A percentile compares a stretch with the other conserved stretches of the same genome.
phyloP scores from a whole-genome alignment of 2,113 vertebrate genomes.

The Pygoscelis adeliae region DNA sequence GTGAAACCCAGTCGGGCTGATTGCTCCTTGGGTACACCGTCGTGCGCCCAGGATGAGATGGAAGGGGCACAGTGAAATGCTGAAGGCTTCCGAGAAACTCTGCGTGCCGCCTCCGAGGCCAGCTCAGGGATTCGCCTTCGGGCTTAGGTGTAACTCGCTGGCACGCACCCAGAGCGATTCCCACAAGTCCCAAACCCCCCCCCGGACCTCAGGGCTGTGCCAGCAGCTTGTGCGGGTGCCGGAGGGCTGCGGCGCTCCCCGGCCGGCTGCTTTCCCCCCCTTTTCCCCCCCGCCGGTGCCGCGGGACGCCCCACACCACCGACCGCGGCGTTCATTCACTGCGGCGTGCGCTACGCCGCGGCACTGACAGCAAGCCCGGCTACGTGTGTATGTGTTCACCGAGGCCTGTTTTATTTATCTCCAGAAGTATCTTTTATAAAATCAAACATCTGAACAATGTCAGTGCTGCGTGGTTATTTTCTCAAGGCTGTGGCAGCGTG shows the following conservation, averaged over 20 bases:
- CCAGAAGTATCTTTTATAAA: not conserved
- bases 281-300: fast-evolving
- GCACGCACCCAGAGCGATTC: not conserved
- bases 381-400: fast-evolving
- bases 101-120: not conserved
- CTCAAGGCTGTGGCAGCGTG: not conserved
- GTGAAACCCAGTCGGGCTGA: not conserved
- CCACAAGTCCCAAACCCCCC: not conserved
- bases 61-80: not conserved
- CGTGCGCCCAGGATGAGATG: fast-evolving
- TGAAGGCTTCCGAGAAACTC: not conserved
- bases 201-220: not conserved
- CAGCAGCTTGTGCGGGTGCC: not conserved
- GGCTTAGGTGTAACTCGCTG: not conserved
- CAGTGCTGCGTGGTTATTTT: not conserved
- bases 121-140: not conserved
- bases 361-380: not conserved
- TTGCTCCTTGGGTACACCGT: fast-evolving
- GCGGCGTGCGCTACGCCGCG: fast-evolving
- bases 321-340: fast-evolving
- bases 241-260: not conserved
- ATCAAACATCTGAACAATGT: not conserved
- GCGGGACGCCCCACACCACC: fast-evolving
- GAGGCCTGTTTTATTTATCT: not conserved
- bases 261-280: not conserved